phyloP scores from a whole-genome alignment of 1,140 invertebrate genomes.

The Onthophagus taurus region DNA sequence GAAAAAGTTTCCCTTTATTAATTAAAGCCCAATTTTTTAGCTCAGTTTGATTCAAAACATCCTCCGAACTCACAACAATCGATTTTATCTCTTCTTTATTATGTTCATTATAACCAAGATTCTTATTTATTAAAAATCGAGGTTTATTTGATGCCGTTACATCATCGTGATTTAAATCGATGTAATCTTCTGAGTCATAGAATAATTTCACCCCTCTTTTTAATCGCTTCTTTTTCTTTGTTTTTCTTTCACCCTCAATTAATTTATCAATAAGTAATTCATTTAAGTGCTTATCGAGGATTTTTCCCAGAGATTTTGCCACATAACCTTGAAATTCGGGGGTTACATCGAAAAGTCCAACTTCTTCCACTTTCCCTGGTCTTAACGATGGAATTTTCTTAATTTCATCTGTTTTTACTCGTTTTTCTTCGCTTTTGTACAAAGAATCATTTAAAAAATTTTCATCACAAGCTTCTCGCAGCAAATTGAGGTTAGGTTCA shows the following conservation, averaged over 20 bases:
- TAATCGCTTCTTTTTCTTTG: conserved; percentile 6
- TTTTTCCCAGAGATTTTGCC: conserved; percentile 22
- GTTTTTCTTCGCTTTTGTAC: no score
- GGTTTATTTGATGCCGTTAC: no score
- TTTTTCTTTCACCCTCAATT: background rate
- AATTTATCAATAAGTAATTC: conserved; percentile 4
- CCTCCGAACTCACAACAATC: no score
- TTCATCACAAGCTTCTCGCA: background rate
- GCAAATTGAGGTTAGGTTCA: background rate
- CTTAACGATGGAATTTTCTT: conserved; percentile 17
- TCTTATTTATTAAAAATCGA: no score
- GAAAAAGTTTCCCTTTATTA: no score
- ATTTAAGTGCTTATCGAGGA: conserved; percentile 23
- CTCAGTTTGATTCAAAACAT: no score
- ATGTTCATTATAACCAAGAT: no score
- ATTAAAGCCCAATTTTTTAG: no score
- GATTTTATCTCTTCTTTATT: no score
- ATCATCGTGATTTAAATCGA: conserved; percentile 22
- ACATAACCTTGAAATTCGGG: conserved; percentile 27
- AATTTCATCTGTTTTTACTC: no score
- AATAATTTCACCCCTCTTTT: conserved; percentile 26
- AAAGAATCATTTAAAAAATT: background rate
- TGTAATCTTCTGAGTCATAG: conserved; percentile 18
- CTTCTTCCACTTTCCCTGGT: conserved; percentile 21
- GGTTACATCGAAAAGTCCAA: conserved; percentile 24